Base-by-base conservation (phyloP, 2,888 invertebrate species). In the Embidobia sp. region DNA sequence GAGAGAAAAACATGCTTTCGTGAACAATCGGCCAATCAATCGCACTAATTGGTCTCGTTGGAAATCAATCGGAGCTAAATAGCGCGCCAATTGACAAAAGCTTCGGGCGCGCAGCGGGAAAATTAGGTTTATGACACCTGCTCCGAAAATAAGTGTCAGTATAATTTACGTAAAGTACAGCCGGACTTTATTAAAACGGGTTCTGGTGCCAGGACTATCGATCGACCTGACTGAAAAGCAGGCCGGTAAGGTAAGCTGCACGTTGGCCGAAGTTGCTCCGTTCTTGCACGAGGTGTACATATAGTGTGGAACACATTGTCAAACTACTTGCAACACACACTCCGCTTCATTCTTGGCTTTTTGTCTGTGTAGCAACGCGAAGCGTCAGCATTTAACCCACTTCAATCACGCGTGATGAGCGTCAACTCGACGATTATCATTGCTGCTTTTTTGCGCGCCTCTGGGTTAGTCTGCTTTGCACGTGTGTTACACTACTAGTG, bases 191-290 rank as follows among this genome's bases (percentile, higher is more conserved):
- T 72, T 70, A 82, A 80, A 82, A 84, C 84, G 82, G 82, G 84
- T 84, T 82, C 82, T 81, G 83, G 77, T 80, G 82, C 79, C 82
- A 82, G 82, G 85, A 82, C 81, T 86, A 86, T 87, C 82, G 86
- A 87, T 86, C 84, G 85, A 80, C 82, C 83, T 82, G 78, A 73
- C 80, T 79, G 80, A 82, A 82, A 81, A 81, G 81, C 82, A 83
- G 85, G 84, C 84, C 83, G 83, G 80, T 79, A 79, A 86, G 87
- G 87, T 87, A 87, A 87, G 86, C 83, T 82, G 85, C 83, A 85
- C 80, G 81, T 78, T 86, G 83, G 82, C 79, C 79, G 81, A 81
- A 82, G 72, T 75, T 80, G 77, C 74, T 75, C 74, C 78, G 26
- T 79, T 80, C 78, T n/a, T 70, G 63, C 79, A 80, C 78, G 59